Percentiles rank a stretch among this genome's conserved stretches.
Evolutionary conservation across 1,140 invertebrate genomes (phyloP).

Genomic region (Leptinotarsa lineolata): DNA sequence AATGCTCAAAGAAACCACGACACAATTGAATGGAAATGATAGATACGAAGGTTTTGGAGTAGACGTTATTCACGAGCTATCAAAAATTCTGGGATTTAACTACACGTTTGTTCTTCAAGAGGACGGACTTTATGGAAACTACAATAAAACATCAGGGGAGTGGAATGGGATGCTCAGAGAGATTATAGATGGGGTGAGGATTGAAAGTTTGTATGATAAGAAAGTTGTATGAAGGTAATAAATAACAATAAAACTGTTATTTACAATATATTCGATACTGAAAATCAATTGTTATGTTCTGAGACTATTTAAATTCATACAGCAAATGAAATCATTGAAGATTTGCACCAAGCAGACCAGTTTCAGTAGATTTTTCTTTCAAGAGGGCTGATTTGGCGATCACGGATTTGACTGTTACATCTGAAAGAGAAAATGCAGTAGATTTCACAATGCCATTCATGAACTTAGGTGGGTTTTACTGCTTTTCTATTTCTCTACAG

Average conservation of each 20-base stretch:
- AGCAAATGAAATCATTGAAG: too few relatives aligned
- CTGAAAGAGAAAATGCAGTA: conserved; percentile 83
- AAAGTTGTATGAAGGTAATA: neutral
- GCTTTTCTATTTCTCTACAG: neutral
- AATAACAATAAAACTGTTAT: too few relatives aligned
- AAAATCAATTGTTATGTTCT: too few relatives aligned
- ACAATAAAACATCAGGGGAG: conserved; percentile 64
- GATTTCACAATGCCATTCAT: conserved; percentile 92
- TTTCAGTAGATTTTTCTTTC: conserved; percentile 19
- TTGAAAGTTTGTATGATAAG: neutral
- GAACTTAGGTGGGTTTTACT: conserved; percentile 62
- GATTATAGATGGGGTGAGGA: conserved; percentile 74
- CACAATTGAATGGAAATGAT: conserved; percentile 75
- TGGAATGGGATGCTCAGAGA: conserved; percentile 91
- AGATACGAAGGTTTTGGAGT: conserved; percentile 82
- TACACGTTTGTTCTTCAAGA: conserved; percentile 80
- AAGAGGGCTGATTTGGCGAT: conserved; percentile 74
- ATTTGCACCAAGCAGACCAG: neutral
- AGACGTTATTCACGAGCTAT: conserved; percentile 78
- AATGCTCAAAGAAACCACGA: conserved; percentile 79
- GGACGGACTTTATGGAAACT: conserved; percentile 75
- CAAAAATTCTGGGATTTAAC: conserved; percentile 81
- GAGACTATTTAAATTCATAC: too few relatives aligned
- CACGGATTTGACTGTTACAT: conserved; percentile 83
- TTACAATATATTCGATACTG: too few relatives aligned